Conservation (phyloP, 2,113 vertebrate species). For the Chitala chitala region DNA sequence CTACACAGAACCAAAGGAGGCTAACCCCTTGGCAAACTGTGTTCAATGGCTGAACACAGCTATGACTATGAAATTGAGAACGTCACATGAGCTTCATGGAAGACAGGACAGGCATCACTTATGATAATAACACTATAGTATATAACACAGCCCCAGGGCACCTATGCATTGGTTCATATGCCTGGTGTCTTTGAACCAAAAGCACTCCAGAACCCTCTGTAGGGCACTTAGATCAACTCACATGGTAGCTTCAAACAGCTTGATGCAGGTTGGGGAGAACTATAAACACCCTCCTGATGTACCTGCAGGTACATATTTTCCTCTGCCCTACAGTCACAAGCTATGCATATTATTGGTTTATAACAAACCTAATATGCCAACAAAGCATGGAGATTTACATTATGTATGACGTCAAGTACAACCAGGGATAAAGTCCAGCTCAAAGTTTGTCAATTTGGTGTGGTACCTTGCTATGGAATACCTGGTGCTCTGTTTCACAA, state of each 20-base stretch:
- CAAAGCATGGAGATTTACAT: background rate
- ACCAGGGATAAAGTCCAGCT: background rate
- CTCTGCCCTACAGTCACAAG: background rate
- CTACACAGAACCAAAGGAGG: background rate
- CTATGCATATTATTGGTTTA: background rate
- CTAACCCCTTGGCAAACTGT: background rate
- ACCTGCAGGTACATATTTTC: background rate
- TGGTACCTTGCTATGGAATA: background rate
- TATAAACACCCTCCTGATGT: background rate
- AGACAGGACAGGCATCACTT: background rate
- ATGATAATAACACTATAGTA: background rate
- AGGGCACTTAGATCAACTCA: constrained; percentile 31
- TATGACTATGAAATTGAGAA: background rate
- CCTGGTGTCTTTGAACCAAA: constrained; percentile 35
- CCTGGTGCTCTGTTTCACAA: no score
- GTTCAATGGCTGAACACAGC: background rate
- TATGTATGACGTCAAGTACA: background rate
- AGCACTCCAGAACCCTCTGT: constrained; percentile 25
- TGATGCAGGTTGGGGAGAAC: background rate
- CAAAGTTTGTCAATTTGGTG: background rate
- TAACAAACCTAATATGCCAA: background rate
- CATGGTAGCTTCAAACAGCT: constrained; percentile 29
- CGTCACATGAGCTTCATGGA: background rate
- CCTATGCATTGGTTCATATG: background rate
- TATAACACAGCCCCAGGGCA: background rate